Conservation (phyloP, 1,140 invertebrate species). For the Hydropsyche tenuis region DNA sequence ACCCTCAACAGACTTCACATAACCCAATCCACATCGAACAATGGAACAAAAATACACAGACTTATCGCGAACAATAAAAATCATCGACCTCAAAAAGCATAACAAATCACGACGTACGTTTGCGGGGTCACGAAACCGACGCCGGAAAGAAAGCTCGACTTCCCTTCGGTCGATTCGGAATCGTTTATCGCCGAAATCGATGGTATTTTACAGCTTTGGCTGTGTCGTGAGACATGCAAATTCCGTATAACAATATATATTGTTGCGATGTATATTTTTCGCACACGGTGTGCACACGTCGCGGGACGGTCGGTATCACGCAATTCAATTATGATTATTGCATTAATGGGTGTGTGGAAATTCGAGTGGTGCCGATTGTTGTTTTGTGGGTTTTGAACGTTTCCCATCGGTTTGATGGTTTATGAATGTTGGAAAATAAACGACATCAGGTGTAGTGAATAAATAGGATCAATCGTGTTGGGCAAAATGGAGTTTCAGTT, state of each 20-base stretch:
- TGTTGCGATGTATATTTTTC: neutral
- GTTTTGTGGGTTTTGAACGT: neutral
- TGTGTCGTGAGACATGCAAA: constrained; percentile 26
- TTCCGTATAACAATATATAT: too few species aligned
- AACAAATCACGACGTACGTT: neutral
- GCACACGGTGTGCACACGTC: neutral
- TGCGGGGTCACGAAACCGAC: neutral
- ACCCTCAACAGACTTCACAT: too few species aligned
- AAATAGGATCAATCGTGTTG: too few species aligned
- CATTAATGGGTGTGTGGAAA: neutral
- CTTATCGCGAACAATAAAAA: too few species aligned
- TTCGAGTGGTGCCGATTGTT: neutral
- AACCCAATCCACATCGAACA: too few species aligned
- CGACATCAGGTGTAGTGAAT: too few species aligned
- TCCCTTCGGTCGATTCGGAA: constrained; percentile 2
- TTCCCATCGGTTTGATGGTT: neutral
- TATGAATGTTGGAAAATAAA: neutral
- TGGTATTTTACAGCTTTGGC: constrained; percentile 6
- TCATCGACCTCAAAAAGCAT: too few species aligned
- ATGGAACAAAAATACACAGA: too few species aligned
- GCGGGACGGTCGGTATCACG: neutral
- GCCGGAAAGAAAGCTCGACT: neutral
- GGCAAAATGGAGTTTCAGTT: too few species aligned
- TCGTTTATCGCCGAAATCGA: constrained; percentile 17
- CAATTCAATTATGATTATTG: neutral